Conservation (phyloP, 2,888 invertebrate genomes). For the Pachydiplax longipennis region DNA sequence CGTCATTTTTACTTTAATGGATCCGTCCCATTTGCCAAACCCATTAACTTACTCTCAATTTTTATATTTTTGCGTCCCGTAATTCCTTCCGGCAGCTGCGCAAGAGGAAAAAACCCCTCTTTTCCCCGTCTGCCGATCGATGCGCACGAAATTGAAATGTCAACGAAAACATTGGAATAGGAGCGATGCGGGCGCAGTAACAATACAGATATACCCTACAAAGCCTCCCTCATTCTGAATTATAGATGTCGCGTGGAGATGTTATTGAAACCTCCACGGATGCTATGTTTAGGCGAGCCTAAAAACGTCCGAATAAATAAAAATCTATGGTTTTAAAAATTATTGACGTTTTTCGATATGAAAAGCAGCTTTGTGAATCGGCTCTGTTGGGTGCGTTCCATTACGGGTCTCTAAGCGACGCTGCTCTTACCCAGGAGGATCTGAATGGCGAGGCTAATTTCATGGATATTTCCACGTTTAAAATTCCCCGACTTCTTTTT, state of each 20-base stretch:
- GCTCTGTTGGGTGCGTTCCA: no score
- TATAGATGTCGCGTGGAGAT: neutral
- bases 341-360: no score
- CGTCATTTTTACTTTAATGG: neutral
- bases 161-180: neutral
- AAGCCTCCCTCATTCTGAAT: neutral
- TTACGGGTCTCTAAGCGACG: no score
- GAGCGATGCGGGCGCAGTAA: neutral
- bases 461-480: no score
- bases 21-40: neutral
- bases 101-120: neutral
- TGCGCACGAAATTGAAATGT: neutral
- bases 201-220: neutral
- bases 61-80: neutral
- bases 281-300: neutral
- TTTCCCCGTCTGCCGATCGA: neutral
- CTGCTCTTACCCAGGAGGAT: no score
- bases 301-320: neutral
- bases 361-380: no score
- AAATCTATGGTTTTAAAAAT: no score
- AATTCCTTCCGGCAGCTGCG: conserved; percentile 2
- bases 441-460: no score
- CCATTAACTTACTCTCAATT: neutral
- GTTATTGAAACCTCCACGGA: neutral
- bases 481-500: no score